Evolutionary conservation across 2,888 invertebrate genomes (phyloP).

Genomic region (Cosmorhoe ocellata): DNA sequence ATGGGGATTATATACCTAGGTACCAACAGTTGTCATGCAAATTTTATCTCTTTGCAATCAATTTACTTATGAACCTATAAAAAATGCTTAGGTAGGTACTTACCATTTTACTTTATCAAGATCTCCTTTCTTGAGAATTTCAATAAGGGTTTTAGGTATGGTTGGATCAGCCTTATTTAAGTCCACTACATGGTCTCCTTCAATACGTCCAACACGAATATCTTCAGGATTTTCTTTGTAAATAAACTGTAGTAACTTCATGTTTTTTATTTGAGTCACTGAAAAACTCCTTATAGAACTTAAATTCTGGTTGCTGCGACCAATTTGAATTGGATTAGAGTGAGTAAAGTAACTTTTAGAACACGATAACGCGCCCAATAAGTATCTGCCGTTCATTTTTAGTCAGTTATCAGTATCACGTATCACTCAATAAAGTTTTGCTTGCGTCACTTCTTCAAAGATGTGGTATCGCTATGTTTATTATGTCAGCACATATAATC

Average conservation of each 20-base stretch:
- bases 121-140: slow-evolving; percentile 65
- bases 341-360: slow-evolving; percentile 50
- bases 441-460: no score
- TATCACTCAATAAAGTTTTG: no score
- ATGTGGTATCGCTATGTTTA: no score
- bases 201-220: slow-evolving; percentile 86
- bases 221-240: slow-evolving; percentile 78
- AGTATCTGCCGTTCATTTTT: slow-evolving; percentile 46
- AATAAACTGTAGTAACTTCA: slow-evolving; percentile 89
- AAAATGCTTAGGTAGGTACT: no score
- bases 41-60: no score
- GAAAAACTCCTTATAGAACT: slow-evolving; percentile 47
- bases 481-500: no score
- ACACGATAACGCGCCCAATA: slow-evolving; percentile 44
- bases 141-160: slow-evolving; percentile 66
- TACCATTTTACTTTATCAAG: slow-evolving; percentile 60
- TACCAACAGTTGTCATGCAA: no score
- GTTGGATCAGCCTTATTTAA: slow-evolving; percentile 82
- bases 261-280: slow-evolving; percentile 57
- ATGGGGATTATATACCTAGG: no score
- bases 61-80: not conserved
- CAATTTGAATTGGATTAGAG: slow-evolving; percentile 36
- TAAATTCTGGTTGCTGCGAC: slow-evolving; percentile 32
- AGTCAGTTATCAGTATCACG: not conserved
- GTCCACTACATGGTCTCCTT: slow-evolving; percentile 85